phyloP scores from a whole-genome alignment of 2,113 vertebrate genomes.

The Cephalopterus ornatus region DNA sequence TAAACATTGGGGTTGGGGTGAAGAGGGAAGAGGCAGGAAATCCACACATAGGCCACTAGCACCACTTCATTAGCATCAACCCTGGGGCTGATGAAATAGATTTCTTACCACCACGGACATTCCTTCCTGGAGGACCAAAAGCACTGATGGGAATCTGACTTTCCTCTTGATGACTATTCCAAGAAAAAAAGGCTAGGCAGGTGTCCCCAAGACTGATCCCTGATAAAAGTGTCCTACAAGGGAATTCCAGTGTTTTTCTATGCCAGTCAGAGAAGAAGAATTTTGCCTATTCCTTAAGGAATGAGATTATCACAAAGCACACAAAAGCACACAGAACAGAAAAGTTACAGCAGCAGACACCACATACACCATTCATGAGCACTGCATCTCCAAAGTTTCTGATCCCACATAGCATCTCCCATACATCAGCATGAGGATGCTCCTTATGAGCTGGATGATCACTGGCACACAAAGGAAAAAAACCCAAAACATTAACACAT shows the following conservation, averaged over 20 bases:
- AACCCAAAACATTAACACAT: neutral
- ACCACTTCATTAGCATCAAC: neutral
- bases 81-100: neutral
- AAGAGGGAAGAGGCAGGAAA: neutral
- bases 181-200: neutral
- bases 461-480: neutral
- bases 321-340: neutral
- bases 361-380: neutral
- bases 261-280: neutral
- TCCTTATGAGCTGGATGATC: neutral
- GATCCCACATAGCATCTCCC: too few species aligned
- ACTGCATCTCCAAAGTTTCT: neutral
- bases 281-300: neutral
- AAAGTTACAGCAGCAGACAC: neutral
- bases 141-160: neutral
- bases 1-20: neutral
- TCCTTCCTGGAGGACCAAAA: neutral
- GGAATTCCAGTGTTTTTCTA: neutral
- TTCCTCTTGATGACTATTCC: neutral
- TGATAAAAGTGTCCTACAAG: neutral
- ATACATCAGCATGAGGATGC: neutral
- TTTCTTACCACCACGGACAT: neutral
- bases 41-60: accelerated
- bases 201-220: neutral
- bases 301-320: neutral